Percentiles rank a stretch among this genome's conserved stretches.
These are phyloP conservation scores for Parnassius mnemosyne DNA, from an alignment of 2,888 invertebrate species.

Conservation along the genomic window DNA sequence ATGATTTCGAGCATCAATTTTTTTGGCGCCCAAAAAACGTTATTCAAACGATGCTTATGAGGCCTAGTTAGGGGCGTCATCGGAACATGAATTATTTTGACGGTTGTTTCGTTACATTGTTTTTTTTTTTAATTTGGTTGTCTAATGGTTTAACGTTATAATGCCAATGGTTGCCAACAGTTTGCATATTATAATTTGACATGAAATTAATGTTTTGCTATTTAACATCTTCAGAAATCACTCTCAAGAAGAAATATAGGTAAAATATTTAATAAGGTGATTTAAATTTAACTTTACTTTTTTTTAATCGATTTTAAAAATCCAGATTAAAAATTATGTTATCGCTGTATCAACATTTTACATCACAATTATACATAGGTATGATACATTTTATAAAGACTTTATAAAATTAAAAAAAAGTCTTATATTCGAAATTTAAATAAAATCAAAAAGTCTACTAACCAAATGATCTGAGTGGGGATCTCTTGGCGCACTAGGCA, in stretches of 20 bases:
- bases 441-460: constrained; percentile 75
- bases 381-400: too few species aligned
- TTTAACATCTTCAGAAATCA: too few species aligned
- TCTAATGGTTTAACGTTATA: constrained; percentile 30
- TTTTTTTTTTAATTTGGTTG: constrained; percentile 39
- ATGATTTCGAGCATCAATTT: constrained; percentile 70
- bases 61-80: constrained; percentile 54
- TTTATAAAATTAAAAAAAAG: constrained; percentile 6
- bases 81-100: constrained; percentile 64
- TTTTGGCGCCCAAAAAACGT: constrained; percentile 53
- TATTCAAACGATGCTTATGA: constrained; percentile 40
- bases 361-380: too few species aligned
- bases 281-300: too few species aligned
- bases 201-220: background rate
- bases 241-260: too few species aligned
- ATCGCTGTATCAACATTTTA: too few species aligned
- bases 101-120: constrained; percentile 62
- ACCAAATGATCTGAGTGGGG: constrained; percentile 80
- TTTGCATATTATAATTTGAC: background rate
- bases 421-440: constrained; percentile 35
- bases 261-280: too few species aligned
- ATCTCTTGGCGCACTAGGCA: constrained; percentile 77
- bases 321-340: too few species aligned
- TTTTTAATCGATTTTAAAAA: too few species aligned
- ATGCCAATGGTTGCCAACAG: constrained; percentile 23